Conservation (phyloP, 1,140 invertebrate species). For the Heliothis subflexa region DNA sequence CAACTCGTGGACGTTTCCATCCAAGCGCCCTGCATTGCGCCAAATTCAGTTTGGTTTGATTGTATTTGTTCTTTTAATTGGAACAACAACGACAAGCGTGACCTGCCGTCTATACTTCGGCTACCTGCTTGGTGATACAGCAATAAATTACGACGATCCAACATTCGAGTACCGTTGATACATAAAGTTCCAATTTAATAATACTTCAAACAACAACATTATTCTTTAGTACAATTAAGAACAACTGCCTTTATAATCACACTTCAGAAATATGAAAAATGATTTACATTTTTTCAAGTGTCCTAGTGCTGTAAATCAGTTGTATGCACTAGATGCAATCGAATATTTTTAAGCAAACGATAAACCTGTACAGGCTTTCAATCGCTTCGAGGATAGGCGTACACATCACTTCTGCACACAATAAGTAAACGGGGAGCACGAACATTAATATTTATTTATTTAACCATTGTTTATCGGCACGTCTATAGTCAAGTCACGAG, state of each 20-base stretch:
- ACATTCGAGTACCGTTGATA: not conserved
- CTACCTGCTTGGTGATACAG: not conserved
- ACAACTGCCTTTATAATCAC: slow-evolving; percentile 60
- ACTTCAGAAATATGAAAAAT: slow-evolving; percentile 22
- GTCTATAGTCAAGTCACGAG: slow-evolving; percentile 50
- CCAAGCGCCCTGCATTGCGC: slow-evolving; percentile 81
- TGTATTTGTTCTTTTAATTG: slow-evolving; percentile 75
- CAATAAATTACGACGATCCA: not conserved
- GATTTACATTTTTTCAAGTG: slow-evolving; percentile 23
- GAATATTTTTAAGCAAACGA: slow-evolving; percentile 69
- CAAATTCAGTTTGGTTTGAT: slow-evolving; percentile 74
- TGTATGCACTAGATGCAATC: slow-evolving; percentile 51
- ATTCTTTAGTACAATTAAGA: slow-evolving; percentile 32
- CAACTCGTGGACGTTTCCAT: slow-evolving; percentile 69
- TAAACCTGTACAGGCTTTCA: slow-evolving; percentile 78
- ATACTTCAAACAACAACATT: slow-evolving; percentile 44
- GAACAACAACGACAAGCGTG: slow-evolving; percentile 58
- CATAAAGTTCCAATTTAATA: slow-evolving; percentile 13
- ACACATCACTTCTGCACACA: slow-evolving; percentile 80
- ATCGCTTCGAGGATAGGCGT: slow-evolving; percentile 76
- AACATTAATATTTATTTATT: slow-evolving; percentile 51
- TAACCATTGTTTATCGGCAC: slow-evolving; percentile 47
- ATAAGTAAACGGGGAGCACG: slow-evolving; percentile 40
- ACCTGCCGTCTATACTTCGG: slow-evolving; percentile 39
- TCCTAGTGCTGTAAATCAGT: slow-evolving; percentile 18